A percentile compares a stretch with the other conserved stretches of the same genome.
Conservation (phyloP, 2,113 vertebrate genomes). For the Spea bombifrons region DNA sequence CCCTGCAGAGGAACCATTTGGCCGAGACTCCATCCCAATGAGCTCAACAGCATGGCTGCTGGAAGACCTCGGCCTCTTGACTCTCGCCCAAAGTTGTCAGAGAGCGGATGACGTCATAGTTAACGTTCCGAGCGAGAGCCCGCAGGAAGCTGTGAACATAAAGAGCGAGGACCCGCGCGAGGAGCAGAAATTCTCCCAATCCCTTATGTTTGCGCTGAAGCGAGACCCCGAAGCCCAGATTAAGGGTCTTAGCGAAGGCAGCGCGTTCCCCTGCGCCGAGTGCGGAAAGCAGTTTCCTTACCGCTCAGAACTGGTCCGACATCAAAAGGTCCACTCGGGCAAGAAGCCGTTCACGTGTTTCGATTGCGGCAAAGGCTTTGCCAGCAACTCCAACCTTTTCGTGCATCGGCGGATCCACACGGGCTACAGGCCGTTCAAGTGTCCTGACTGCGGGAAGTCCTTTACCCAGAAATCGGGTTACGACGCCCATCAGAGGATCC, state of each 20-base stretch:
- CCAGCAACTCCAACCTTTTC: conserved; percentile 8
- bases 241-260: neutral
- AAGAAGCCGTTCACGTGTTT: conserved; percentile 20
- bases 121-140: neutral
- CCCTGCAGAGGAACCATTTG: neutral
- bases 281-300: neutral
- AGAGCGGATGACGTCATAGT: neutral
- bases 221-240: neutral
- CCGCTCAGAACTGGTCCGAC: neutral
- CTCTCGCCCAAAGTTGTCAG: neutral
- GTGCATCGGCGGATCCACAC: neutral
- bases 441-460: conserved; percentile 34
- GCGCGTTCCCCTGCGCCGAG: neutral
- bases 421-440: conserved; percentile 53
- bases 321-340: conserved; percentile 4
- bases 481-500: conserved; percentile 12
- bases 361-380: conserved; percentile 4
- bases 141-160: neutral
- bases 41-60: neutral
- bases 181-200: neutral
- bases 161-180: neutral
- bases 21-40: neutral
- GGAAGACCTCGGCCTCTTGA: neutral
- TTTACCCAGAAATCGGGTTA: conserved; percentile 11
- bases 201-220: neutral